Base-by-base conservation (phyloP, 2,797 vertebrate species). In the Pseudochromis fuscus region DNA sequence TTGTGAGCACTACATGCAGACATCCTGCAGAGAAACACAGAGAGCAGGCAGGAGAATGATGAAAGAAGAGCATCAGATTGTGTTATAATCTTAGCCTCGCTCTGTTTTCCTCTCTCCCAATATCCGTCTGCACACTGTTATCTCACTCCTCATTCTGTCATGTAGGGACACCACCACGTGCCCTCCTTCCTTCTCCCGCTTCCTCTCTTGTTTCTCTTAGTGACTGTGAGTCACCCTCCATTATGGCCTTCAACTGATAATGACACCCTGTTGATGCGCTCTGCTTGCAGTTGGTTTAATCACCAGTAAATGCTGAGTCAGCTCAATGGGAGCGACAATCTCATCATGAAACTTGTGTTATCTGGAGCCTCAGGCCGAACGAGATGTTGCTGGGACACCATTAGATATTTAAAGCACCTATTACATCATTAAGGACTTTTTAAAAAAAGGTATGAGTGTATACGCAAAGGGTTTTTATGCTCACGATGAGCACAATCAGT, bases 1-100 rank as follows among this genome's bases (percentile, higher is more conserved):
- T 98, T 98, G 79, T 97, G 95, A 18, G 94, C 82, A 0, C 92
- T 95, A 50, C 96, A 98, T 0, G 94, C 95, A 0, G 95, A 94
- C 96, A 99, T 96, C 87, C 97, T 99, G 59, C 13, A 83, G 24
- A 77, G 45, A 42, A 52, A 58, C 42, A 67, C 5, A 23, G 48
- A 56, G n/a, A 8, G 30, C 25, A 61, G 31, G 24, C 0, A 7
- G 30, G 24, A 46, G 24, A 57, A 60, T 40, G 2, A 50, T 21
- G 15, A 33, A 31, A 65, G 15, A 45, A 3, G 9, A 23, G 3
- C 30, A 18, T 82, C 25, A 58, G 52, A 23, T 40, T 6, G 1
- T 62, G 24, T 52, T 60, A 27, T 30, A 15, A 65, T 31, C 16
- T 10, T n/a, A n/a, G 51, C 75, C 11, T 56, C 9, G 27, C n/a